These are phyloP conservation scores for Phrynocephalus vlangalii DNA, from an alignment of 2,797 vertebrate species.

Conservation along the genomic window DNA sequence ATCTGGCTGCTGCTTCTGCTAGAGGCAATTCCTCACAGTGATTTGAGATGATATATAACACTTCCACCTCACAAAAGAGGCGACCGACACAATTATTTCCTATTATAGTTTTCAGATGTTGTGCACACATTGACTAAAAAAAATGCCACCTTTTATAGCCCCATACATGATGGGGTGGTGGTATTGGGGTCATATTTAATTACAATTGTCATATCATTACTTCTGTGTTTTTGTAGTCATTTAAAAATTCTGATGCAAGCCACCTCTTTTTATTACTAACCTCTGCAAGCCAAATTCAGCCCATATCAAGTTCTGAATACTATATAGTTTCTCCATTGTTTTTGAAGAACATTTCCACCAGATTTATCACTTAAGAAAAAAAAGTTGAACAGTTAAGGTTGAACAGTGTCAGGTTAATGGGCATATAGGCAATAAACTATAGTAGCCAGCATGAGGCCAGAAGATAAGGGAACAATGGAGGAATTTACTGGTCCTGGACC, in stretches of 20 bases:
- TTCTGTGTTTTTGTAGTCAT: constrained; percentile 23
- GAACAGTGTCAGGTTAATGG: too few species aligned
- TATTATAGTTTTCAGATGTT: constrained; percentile 55
- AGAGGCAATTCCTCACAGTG: constrained; percentile 68
- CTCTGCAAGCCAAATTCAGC: background rate
- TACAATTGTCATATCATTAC: constrained; percentile 24
- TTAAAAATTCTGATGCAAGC: background rate
- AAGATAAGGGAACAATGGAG: too few species aligned
- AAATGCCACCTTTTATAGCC: constrained; percentile 47
- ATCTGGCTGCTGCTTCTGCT: constrained; percentile 68
- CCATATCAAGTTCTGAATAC: background rate
- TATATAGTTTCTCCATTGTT: background rate
- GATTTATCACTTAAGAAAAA: too few species aligned
- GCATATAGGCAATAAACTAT: too few species aligned
- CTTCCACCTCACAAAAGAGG: constrained; percentile 63
- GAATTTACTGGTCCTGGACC: too few species aligned
- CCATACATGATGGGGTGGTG: background rate
- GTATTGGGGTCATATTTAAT: constrained; percentile 39
- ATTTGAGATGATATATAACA: constrained; percentile 69
- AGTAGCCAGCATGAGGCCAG: too few species aligned
- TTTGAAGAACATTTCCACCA: too few species aligned
- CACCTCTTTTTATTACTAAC: background rate
- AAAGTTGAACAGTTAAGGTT: too few species aligned
- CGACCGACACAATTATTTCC: constrained; percentile 45
- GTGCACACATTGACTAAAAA: constrained; percentile 56